Evolutionary conservation across 2,797 vertebrate genomes (phyloP), one percentile per base, ranked within the genome.

Genomic region (Tadarida brasiliensis): DNA sequence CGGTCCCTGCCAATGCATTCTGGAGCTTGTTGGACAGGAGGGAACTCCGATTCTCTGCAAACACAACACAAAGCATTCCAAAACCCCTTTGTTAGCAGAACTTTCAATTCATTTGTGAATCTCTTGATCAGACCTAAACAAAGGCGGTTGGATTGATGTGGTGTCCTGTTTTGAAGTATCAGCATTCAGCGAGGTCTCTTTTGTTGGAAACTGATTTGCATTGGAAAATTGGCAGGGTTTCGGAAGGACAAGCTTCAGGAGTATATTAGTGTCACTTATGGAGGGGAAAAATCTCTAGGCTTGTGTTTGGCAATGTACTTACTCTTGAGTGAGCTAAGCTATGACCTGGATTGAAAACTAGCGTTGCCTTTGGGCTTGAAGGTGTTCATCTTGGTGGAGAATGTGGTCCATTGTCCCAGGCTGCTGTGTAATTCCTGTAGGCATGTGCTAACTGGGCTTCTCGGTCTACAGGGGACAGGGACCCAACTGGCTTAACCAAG

Each of bases 331-430:
- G 57, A 83, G 20, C 9, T 17, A 19, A 57, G 17, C 61, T 51
- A 3, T 7, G 17, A 35, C 63, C 54, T 14, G 44, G 12, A 35
- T 14, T 0, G 1, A 30, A 61, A 44, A 8, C 5, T 2, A 2
- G 83, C 67, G 35, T 11, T 11, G 12, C 35, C 3, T 59, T 35
- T 35, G 35, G 5, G n/a, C 24, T 33, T 54, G 19, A 67, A 3
- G 78, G 47, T 0, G 26, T 8, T 26, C 0, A 0, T 33, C 44
- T 57, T 44, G 11, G 35, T 4, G 19, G 71, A 85, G 4, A 11
- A 26, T 54, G 9, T 0, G 1, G 74, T 4, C 9, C 2, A 0
- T 28, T 3, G 35, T 22, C 28, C 33, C 2, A 2, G 68, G n/a
- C 63, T 56, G 1, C 0, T 11, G 49, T 5, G 39, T 12, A 15